Evolutionary conservation across 2,113 vertebrate genomes (phyloP), one percentile per base, ranked within the genome.

Genomic region (Choloepus hoffmanni): DNA sequence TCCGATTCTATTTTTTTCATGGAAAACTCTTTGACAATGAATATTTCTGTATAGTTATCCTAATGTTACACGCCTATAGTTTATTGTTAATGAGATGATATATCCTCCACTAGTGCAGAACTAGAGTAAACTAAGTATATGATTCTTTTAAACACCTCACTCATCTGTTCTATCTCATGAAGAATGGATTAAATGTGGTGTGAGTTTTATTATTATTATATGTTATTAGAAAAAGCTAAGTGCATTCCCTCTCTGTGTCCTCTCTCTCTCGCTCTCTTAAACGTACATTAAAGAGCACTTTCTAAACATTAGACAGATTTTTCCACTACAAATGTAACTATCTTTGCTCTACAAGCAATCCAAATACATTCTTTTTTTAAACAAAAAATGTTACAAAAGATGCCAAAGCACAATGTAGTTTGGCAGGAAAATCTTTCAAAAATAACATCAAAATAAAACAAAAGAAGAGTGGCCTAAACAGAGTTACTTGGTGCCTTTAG

Each of bases 111-210:
- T 65, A 58, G 1, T 26, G 13, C 30, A 83, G n/a, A 91, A 79
- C 4, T 45, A 82, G 6, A 85, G 58, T 83, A 70, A 94, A 79
- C 24, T 88, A 88, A 85, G 5, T 87, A 1, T 18, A 50, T 45
- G 63, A 45, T 68, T 95, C 23, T 53, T 88, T 95, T 86, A 45
- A 93, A 76, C 28, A 95, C 33, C 45, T 93, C 70, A 33, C 68
- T 83, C 50, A 92, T 48, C 45, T 92, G 14, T 88, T 90, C 26
- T 77, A 2, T 85, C 58, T 91, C 58, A 50, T 81, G 33, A 53
- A 21, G 23, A 94, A 93, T 91, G 3, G 63, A 86, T 76, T 86
- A 95, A 90, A 53, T 93, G 13, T 33, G 58, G 0, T 58, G 3
- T 30, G 28, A 50, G 50, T 63, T 60, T 68, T 94, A 87, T 82